Evolutionary conservation across 2,113 vertebrate genomes (phyloP).

Genomic region (Perognathus longimembris): DNA sequence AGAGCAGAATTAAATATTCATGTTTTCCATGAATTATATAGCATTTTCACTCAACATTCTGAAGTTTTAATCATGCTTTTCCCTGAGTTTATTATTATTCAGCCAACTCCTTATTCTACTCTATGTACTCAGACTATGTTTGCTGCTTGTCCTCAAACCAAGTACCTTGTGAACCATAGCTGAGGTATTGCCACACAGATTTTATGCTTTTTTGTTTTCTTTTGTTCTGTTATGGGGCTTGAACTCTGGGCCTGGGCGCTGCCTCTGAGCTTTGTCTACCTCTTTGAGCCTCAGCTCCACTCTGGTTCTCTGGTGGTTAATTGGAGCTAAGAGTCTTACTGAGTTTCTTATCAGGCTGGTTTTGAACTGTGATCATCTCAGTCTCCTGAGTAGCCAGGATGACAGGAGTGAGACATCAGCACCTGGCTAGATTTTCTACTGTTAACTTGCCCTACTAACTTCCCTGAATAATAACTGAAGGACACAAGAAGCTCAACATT

Average conservation of each 20-base stretch:
- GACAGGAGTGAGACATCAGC: too few species aligned
- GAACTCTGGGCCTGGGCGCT: too few species aligned
- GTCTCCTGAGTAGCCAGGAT: too few species aligned
- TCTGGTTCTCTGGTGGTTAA: too few species aligned
- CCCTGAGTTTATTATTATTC: not conserved
- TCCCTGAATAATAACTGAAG: not conserved
- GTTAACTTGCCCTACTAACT: not conserved
- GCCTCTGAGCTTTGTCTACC: too few species aligned
- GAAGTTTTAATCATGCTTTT: not conserved
- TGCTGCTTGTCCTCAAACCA: not conserved
- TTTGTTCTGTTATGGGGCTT: too few species aligned
- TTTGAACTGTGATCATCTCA: too few species aligned
- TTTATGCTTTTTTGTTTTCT: not conserved
- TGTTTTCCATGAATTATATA: conserved; percentile 58
- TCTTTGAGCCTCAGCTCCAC: too few species aligned
- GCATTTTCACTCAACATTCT: conserved; percentile 2
- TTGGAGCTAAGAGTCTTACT: too few species aligned
- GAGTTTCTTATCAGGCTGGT: too few species aligned
- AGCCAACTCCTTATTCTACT: not conserved
- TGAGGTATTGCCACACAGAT: not conserved
- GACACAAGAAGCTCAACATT: not conserved
- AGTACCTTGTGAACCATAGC: not conserved
- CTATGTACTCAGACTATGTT: not conserved
- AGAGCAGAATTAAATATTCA: conserved; percentile 68
- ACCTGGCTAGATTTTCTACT: not conserved